Percentiles rank a stretch among this genome's conserved stretches.
phyloP scores from a whole-genome alignment of 2,113 vertebrate species.

The Numida meleagris region DNA sequence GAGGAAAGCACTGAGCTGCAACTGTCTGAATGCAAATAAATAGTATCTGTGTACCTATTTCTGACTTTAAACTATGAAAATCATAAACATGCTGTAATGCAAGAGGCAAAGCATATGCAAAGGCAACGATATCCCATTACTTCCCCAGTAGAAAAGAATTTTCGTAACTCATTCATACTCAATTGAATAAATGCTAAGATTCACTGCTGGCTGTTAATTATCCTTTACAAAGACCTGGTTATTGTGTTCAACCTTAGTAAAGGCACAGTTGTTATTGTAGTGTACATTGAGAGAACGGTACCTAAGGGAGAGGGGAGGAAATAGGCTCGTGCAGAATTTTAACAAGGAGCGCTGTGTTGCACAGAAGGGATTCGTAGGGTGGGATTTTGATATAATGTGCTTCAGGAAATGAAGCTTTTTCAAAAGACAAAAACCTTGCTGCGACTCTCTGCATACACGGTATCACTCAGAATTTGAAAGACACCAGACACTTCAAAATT shows the following conservation, averaged over 20 bases:
- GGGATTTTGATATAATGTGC: conserved; percentile 36
- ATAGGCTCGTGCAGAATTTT: conserved; percentile 33
- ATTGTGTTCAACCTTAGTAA: conserved; percentile 66
- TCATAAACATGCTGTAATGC: conserved; percentile 23
- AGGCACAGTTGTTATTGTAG: conserved; percentile 57
- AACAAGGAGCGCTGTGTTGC: conserved; percentile 48
- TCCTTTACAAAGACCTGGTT: conserved; percentile 61
- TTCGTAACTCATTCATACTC: conserved; percentile 64
- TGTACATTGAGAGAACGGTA: conserved; percentile 34
- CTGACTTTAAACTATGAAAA: conserved; percentile 38
- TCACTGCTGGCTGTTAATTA: conserved; percentile 71
- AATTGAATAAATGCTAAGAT: conserved; percentile 61
- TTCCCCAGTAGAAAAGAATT: conserved; percentile 60
- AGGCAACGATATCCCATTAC: conserved; percentile 9
- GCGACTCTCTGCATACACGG: neutral
- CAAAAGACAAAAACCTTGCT: conserved; percentile 32
- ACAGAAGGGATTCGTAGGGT: conserved; percentile 26
- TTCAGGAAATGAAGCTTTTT: conserved; percentile 67
- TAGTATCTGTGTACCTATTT: conserved; percentile 32
- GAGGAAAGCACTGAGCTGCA: conserved; percentile 52
- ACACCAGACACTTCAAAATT: neutral
- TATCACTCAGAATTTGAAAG: neutral
- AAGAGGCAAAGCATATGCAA: conserved; percentile 39
- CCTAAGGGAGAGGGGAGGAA: conserved; percentile 35
- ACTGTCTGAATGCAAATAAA: conserved; percentile 17